Base-by-base conservation (phyloP, 2,797 vertebrate species). In the Myotis findleyi region DNA sequence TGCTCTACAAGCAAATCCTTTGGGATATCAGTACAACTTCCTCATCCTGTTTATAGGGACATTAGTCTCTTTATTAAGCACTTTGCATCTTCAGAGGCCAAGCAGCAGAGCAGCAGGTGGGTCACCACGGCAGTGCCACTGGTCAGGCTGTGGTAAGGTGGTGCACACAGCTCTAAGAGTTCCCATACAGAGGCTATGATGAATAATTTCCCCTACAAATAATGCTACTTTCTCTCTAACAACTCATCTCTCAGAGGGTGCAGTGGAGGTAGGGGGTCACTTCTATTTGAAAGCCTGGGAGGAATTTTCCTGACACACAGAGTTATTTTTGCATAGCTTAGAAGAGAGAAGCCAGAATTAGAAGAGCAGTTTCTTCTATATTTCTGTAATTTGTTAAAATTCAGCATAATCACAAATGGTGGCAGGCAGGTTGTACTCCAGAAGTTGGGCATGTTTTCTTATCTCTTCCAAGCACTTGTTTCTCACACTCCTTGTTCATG, bases 331-430 rank as follows among this genome's bases (percentile, higher is more conserved):
- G 47, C 30, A 38, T 41, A 44, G 33, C 53, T 84, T 18, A 41
- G 82, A 72, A 57, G 88, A 85, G 55, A 57, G 33, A 96, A 85
- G 79, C 4, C 5, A n/a, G 79, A 85, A 68, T 75, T 82, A 36
- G 41, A 49, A 62, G 3, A 62, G 77, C 36, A 18, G 33, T 66
- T 84, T 87, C 59, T 68, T 95, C 80, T 84, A 16, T 68, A 55
- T 66, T 93, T 88, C 44, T 91, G 7, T 18, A 57, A 51, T 3
- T 71, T 75, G 51, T 89, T 95, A 89, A 83, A 72, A 95, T 81
- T 23, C 69, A 55, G 25, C 66, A 55, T 49, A 64, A 86, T 86
- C 62, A 72, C 30, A 77, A 76, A 77, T 20, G 5, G 38, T 47
- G 51, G 57, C 33, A 16, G 1, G 6, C 2, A 3, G 55, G 21